These are phyloP conservation scores for Bombus superbus DNA, from an alignment of 1,140 invertebrate species.

Conservation along the genomic window DNA sequence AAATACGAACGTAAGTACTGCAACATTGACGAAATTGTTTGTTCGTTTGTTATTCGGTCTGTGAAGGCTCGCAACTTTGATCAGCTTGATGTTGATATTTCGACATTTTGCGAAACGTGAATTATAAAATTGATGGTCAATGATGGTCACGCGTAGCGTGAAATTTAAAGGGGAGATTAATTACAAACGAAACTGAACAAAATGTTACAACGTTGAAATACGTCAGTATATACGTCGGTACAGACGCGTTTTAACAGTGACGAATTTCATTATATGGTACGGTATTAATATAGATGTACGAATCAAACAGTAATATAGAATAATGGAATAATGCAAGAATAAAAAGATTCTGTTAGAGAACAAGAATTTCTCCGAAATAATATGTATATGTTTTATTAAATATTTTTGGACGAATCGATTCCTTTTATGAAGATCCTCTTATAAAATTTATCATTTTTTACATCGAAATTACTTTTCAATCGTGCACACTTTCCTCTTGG, in stretches of 20 bases:
- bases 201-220: neutral
- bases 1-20: neutral
- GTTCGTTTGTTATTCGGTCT: neutral
- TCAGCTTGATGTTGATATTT: neutral
- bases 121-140: neutral
- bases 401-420: neutral
- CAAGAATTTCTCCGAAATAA: neutral
- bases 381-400: neutral
- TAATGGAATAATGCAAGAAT: neutral
- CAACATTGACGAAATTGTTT: neutral
- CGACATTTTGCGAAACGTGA: neutral
- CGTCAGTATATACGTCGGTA: neutral
- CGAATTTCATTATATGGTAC: neutral
- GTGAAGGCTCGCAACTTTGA: neutral
- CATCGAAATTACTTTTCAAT: too few species aligned
- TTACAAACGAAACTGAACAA: neutral
- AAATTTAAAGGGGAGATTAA: neutral
- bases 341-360: neutral
- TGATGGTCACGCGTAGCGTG: neutral
- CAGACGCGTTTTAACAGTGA: neutral
- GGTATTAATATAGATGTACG: neutral
- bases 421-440: neutral
- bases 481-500: neutral
- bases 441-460: neutral
- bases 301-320: neutral